Base-by-base conservation (phyloP, 2,797 vertebrate genomes). In the Centroberyx gerrardi region DNA sequence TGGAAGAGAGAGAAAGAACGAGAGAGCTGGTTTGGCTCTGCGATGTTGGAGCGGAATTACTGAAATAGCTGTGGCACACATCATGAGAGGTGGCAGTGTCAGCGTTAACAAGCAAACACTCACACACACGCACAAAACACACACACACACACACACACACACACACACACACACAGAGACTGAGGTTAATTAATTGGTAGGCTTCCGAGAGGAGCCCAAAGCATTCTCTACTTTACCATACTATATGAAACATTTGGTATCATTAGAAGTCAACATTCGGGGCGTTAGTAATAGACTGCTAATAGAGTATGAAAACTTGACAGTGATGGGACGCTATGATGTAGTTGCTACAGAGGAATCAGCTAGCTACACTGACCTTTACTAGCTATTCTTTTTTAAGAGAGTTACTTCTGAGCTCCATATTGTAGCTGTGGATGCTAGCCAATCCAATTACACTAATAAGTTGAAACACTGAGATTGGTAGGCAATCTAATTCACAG, bases 251-350 rank as follows among this genome's bases (percentile, higher is more conserved):
- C 79, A 87, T 89, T 80, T 88, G 74, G 65, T 58, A 5, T 73
- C 74, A 84, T 87, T 87, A 84, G 69, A 76, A 84, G 69, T 74
- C 73, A 79, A 80, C 76, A 72, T 74, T 58, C 42, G 40, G 74
- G 44, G 46, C 63, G 59, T 81, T 81, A 78, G 72, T 64, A 72
- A 82, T 64, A 73, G 56, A 80, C 46, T 74, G 53, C 55, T 63
- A 68, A 70, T 52, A 69, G 68, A 36, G 74, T 76, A 77, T 67
- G 72, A 70, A 69, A 74, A 75, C 33, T 48, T 58, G 63, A 73
- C 44, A 66, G 42, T 81, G 55, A 81, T n/a, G 38, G 38, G 33
- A 10, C 1, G 2, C 59, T 70, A 62, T 78, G 67, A 64, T 80
- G 54, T 71, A 52, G 72, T 56, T 51, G 38, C 48, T n/a, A 7